Evolutionary conservation across 2,888 invertebrate species (phyloP), one percentile per base, ranked within the genome.

Genomic region (Platycheirus albimanus): DNA sequence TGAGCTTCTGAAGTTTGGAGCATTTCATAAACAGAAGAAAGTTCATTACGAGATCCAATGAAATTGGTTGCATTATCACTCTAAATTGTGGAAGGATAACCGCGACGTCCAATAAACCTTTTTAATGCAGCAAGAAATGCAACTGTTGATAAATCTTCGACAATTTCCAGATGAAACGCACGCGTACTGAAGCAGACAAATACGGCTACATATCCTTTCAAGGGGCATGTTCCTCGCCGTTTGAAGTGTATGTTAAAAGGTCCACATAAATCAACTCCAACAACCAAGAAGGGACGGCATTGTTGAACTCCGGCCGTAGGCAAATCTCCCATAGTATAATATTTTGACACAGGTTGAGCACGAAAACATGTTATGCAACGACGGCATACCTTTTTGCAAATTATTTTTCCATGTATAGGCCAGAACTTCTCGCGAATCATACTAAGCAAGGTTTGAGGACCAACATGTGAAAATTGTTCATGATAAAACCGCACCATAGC

Each of bases 171-270:
- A 41, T 84, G 78, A 3, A 70, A 28, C 4, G 78, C 71, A 24
- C 74, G 69, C 17, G 84, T 84, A 28, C 36, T 51, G 8, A 84
- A 58, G 24, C 63, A 85, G 11, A 77, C 47, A 30, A 85, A 77
- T 7, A 85, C 58, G 3, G 69, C 56, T 20, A 79, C 58, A 24
- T 66, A 79, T 30, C 66, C 56, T 49, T 70, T 76, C 24, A 51
- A 41, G 10, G 43, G 54, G 10, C 52, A 36, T 6, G 77, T 54
- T 4, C 54, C 54, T 20, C 77, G 36, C 6, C 71, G 43, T 15
- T 70, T 58, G 45, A 72, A 69, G 13, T 58, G 56, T 33, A 75
- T 52, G 17, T 43, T 64, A 30, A 84, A 74, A 11, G 84, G 76
- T 6, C 76, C n/a, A 13, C 36, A n/a, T n/a, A n/a, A n/a, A n/a